phyloP scores from a whole-genome alignment of 2,113 vertebrate species.

The Petromus typicus region DNA sequence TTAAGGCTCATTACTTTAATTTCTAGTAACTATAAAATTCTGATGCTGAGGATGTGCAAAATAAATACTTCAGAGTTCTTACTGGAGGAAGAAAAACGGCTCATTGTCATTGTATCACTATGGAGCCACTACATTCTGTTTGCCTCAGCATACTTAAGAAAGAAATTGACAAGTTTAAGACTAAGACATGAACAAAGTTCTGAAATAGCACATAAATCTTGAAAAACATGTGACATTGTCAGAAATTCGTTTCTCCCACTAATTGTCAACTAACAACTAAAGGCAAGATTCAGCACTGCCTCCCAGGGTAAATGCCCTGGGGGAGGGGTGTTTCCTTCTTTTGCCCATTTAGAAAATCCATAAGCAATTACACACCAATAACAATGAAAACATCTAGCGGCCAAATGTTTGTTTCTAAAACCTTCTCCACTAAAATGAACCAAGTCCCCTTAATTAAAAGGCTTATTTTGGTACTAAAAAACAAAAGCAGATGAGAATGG shows the following conservation, averaged over 20 bases:
- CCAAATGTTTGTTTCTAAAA: not conserved
- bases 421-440: not conserved
- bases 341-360: not conserved
- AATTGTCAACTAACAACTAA: not conserved
- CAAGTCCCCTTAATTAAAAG: not conserved
- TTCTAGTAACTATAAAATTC: slow-evolving; percentile 20
- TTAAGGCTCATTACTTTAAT: not conserved
- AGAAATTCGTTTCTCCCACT: not conserved
- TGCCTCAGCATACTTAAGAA: not conserved
- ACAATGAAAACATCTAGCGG: not conserved
- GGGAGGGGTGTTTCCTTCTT: not conserved
- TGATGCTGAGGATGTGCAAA: not conserved
- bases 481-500: not conserved
- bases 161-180: not conserved
- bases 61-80: slow-evolving; percentile 4
- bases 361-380: not conserved
- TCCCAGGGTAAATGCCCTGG: not conserved
- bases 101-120: not conserved
- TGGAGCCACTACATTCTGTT: not conserved
- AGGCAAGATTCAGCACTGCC: not conserved
- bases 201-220: not conserved
- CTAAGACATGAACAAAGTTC: not conserved
- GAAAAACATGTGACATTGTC: not conserved
- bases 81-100: not conserved
- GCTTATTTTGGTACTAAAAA: not conserved